These are phyloP conservation scores for Galaxea fascicularis DNA, from an alignment of 92 coral and sea anemone genomes.

Conservation along the genomic window DNA sequence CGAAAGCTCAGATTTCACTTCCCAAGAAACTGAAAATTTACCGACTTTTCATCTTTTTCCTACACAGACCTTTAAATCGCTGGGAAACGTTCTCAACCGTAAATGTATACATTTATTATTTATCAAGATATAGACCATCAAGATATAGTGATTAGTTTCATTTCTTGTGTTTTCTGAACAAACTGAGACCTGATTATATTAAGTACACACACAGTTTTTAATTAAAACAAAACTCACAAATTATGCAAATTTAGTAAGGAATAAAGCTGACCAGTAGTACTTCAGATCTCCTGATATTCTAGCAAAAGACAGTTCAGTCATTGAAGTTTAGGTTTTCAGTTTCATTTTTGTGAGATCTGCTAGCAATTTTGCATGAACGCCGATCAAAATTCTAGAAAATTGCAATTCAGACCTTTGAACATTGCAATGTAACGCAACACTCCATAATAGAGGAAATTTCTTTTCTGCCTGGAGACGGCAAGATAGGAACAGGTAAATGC, in stretches of 20 bases:
- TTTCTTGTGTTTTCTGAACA: constrained; percentile 49
- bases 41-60: constrained; percentile 37
- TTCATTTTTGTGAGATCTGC: constrained; percentile 45
- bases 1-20: no score
- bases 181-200: constrained; percentile 46
- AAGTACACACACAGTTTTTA: constrained; percentile 45
- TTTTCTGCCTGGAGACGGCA: background rate
- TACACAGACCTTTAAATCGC: constrained; percentile 24
- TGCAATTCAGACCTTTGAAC: constrained; percentile 45
- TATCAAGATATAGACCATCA: constrained; percentile 24
- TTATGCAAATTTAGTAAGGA: constrained; percentile 31
- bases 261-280: constrained; percentile 61
- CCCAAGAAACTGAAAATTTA: background rate
- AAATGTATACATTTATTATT: constrained; percentile 25
- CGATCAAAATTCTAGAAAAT: constrained; percentile 44
- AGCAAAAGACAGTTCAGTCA: constrained; percentile 52
- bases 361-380: no score
- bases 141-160: constrained; percentile 38
- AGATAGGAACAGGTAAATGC: background rate
- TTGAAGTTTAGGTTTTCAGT: constrained; percentile 25
- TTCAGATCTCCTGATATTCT: constrained; percentile 59
- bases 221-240: constrained; percentile 29
- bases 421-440: constrained; percentile 37
- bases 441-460: background rate
- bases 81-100: constrained; percentile 21